A percentile compares a stretch with the other conserved stretches of the same genome.
These are phyloP conservation scores for Tetranychus truncatus DNA, from an alignment of 2,888 invertebrate genomes.

Conservation along the genomic window DNA sequence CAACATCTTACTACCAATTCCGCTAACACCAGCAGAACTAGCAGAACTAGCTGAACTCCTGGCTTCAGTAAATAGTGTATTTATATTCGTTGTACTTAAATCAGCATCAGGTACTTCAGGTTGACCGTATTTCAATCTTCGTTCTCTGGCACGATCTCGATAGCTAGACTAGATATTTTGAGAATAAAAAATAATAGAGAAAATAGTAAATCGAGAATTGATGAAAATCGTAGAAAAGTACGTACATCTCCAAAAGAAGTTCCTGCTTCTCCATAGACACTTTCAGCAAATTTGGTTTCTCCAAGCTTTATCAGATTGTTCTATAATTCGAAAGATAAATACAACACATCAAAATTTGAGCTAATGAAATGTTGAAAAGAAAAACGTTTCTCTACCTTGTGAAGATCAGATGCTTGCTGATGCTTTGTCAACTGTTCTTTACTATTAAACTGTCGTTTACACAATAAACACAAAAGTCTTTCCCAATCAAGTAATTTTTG, in stretches of 20 bases:
- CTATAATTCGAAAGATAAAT: not conserved
- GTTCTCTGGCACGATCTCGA: constrained; percentile 85
- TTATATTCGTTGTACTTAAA: constrained; percentile 46
- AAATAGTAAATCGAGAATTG: constrained; percentile 6
- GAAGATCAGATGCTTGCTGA: constrained; percentile 76
- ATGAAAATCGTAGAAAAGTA: not conserved
- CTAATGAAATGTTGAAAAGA: not conserved
- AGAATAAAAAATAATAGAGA: not conserved
- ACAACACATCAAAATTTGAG: not conserved
- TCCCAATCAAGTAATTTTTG: constrained; percentile 49
- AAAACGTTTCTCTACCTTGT: constrained; percentile 41
- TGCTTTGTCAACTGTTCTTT: constrained; percentile 70
- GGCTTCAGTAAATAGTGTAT: constrained; percentile 22
- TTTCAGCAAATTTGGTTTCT: constrained; percentile 14
- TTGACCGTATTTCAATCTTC: constrained; percentile 77
- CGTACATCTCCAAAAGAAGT: not conserved
- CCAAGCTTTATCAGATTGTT: constrained; percentile 22
- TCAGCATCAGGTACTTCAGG: constrained; percentile 57
- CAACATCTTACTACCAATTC: constrained; percentile 79
- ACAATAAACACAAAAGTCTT: constrained; percentile 77
- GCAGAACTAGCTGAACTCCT: not conserved
- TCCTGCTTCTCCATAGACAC: not conserved
- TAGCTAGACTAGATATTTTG: constrained; percentile 38
- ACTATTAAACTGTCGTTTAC: constrained; percentile 81
- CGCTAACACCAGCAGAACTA: constrained; percentile 32